Conservation (phyloP, 2,797 vertebrate species). For the Setipinna tenuifilis region DNA sequence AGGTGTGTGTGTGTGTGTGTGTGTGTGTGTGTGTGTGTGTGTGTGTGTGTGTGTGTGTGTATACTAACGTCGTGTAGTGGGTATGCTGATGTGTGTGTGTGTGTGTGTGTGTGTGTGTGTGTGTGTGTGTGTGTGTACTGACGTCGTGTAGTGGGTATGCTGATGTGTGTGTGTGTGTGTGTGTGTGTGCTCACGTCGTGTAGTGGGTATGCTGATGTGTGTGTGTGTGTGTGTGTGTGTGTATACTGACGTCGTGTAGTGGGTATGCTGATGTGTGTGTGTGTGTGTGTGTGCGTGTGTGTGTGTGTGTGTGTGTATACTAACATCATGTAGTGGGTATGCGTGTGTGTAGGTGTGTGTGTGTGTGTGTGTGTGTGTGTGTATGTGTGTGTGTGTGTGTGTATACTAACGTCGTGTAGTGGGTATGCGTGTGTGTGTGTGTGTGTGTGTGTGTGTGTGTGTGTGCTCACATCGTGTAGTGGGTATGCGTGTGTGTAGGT, state of each 20-base stretch:
- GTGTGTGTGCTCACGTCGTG: too few species aligned
- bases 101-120: constrained; percentile 54
- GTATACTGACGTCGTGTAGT: too few species aligned
- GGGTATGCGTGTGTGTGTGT: constrained; percentile 90
- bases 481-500: neutral
- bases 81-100: constrained; percentile 86
- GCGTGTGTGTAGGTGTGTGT: neutral
- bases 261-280: neutral
- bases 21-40: constrained; percentile 2
- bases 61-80: constrained; percentile 92
- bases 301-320: too few species aligned
- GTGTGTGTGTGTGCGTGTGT: too few species aligned
- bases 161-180: too few species aligned
- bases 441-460: too few species aligned
- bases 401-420: constrained; percentile 89
- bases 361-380: constrained; percentile 3
- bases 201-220: too few species aligned
- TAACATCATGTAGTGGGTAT: neutral
- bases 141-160: too few species aligned
- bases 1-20: neutral
- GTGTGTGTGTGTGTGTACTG: too few species aligned
- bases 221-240: too few species aligned
- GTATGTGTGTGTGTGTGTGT: constrained; percentile 9
- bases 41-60: constrained; percentile 12
- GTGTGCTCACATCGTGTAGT: too few species aligned